Evolutionary conservation across 2,888 invertebrate genomes (phyloP), one percentile per base, ranked within the genome.

Genomic region (Crioceris asparagi): DNA sequence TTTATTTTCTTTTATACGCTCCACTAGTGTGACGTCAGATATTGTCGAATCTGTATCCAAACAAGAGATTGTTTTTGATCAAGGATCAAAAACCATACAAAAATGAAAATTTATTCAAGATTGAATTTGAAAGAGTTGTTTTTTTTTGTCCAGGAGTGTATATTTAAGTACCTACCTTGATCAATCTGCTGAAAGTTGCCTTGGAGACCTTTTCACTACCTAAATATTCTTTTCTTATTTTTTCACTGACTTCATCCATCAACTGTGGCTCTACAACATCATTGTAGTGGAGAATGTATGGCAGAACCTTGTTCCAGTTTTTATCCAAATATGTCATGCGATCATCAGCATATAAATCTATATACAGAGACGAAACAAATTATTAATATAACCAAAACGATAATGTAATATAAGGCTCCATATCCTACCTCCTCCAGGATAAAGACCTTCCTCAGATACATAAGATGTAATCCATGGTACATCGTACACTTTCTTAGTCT

Each of bases 401-500:
- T n/a, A 12, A 8, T 12, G 12, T 27, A 12, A 25, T 3, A 6
- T n/a, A 25, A 7, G 11, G 12, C 7, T 8, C 15, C 6, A 27
- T 11, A 12, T 2, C 12, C 2, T 33, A 33, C 33, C 33, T 23
- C 23, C 10, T 14, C 23, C 33, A 17, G 33, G 33, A 16, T 33
- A 33, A 11, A 25, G 10, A 3, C 33, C 33, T 14, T 33, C 33
- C 12, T 14, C 25, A 25, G 33, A 33, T 10, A 33, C 33, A 33
- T 33, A 33, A n/a, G 76, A 74, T 1, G 74, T 68, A 34, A 83
- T 68, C 69, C 83, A 77, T 0, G 85, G 84, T 4, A 77, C 54
- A 40, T 76, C 71, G 10, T 73, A 66, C 49, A 75, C 74, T 17
- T 69, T 62, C 0, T 79, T 79, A 3, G 67, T 63, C 31, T 57